Evolutionary conservation across 1,140 invertebrate species (phyloP).

Genomic region (Lasaia peninsularis): DNA sequence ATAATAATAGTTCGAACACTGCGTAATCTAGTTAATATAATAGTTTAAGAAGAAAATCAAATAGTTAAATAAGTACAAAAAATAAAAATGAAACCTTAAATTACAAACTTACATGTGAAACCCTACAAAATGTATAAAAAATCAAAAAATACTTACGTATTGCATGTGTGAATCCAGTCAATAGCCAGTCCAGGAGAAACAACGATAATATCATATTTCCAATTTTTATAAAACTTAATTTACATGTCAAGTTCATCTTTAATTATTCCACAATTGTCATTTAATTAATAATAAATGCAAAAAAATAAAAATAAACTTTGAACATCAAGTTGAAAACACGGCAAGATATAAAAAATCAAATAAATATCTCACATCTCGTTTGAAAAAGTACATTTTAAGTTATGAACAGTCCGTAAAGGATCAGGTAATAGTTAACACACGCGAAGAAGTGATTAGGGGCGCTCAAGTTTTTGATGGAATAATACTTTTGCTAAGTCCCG

Average conservation of each 20-base stretch:
- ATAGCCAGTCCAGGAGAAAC: conserved; percentile 59
- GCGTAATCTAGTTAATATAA: too few relatives aligned
- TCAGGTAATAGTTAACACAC: conserved; percentile 56
- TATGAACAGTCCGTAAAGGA: conserved; percentile 52
- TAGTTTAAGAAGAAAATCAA: too few relatives aligned
- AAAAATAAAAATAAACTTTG: conserved; percentile 14
- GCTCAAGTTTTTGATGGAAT: conserved; percentile 38
- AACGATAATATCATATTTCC: conserved; percentile 50
- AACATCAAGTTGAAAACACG: conserved; percentile 22
- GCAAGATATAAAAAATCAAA: conserved; percentile 24
- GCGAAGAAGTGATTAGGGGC: conserved; percentile 63
- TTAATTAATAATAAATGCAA: too few relatives aligned
- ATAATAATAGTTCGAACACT: too few relatives aligned
- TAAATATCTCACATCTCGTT: conserved; percentile 20
- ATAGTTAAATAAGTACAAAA: too few relatives aligned
- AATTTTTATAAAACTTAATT: conserved; percentile 33
- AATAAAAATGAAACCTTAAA: too few relatives aligned
- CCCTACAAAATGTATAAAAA: too few relatives aligned
- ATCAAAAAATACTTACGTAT: conserved; percentile 55
- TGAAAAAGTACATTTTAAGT: conserved; percentile 31
- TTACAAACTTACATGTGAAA: too few relatives aligned
- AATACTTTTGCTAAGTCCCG: conserved; percentile 55
- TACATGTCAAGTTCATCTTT: conserved; percentile 29
- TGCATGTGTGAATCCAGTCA: conserved; percentile 48
- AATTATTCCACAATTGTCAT: background rate